phyloP scores from a whole-genome alignment of 2,888 invertebrate genomes.

The Luperina nickerlii region DNA sequence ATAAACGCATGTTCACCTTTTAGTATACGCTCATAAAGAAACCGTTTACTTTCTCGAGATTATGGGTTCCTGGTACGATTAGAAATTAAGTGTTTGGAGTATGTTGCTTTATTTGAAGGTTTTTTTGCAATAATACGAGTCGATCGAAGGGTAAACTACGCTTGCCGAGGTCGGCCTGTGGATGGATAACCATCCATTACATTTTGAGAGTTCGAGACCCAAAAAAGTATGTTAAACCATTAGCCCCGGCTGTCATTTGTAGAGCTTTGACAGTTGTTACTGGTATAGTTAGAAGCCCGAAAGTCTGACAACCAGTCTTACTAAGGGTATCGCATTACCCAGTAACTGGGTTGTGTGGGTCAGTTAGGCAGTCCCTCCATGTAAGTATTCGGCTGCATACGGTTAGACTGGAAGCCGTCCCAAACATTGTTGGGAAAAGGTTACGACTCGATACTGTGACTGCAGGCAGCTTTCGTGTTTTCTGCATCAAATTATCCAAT shows the following conservation, averaged over 20 bases:
- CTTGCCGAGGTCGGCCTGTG: neutral
- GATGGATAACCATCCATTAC: neutral
- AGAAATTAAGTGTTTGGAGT: constrained; percentile 8
- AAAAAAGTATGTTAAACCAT: too few relatives aligned
- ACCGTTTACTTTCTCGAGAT: constrained; percentile 13
- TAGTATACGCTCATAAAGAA: constrained; percentile 25
- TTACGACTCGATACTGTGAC: neutral
- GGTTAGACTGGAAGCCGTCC: neutral
- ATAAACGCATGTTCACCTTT: constrained; percentile 48
- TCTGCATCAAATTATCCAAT: neutral
- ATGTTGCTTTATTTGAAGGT: neutral
- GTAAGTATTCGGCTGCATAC: neutral
- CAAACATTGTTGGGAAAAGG: neutral
- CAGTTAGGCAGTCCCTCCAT: neutral
- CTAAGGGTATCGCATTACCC: neutral
- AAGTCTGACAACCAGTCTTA: too few relatives aligned
- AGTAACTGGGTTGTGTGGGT: neutral
- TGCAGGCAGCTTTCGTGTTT: neutral
- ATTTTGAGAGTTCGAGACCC: neutral
- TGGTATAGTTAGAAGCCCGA: too few relatives aligned
- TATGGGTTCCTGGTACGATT: constrained; percentile 44
- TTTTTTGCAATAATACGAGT: neutral
- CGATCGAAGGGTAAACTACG: neutral
- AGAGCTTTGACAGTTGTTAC: neutral
- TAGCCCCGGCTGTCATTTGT: neutral